Evolutionary conservation across 1,140 invertebrate genomes (phyloP), one percentile per base, ranked within the genome.

Genomic region (Lycorma delicatula): DNA sequence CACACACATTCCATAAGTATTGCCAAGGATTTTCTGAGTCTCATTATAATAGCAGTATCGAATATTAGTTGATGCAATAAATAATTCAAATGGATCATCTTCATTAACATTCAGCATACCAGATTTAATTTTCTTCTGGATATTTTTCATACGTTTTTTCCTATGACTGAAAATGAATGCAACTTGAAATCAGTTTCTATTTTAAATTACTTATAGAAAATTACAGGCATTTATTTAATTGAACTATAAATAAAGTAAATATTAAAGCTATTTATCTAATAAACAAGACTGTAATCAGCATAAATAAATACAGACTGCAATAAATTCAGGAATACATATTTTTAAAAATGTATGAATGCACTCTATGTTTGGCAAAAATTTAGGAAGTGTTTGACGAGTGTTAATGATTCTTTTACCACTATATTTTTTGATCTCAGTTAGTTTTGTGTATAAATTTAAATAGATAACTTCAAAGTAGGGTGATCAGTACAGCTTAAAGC

Each of bases 1-100:
- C 57, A 99, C 84, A 76, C 93, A 95, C 80, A 97, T 96, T 55
- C 94, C 95, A 77, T 89, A 99, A 1, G 97, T 99, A 62, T 96
- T 93, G 53, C 97, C 97, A 1, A 99, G 78, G 70, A 99, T 97
- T 67, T 94, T 94, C 71, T 98, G 93, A 7, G 96, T 98, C 73
- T 99, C 96, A 2, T 85, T 85, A 72, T 99, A 99, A 74, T 98
- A 99, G 72, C 94, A 90, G 64, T 97, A 99, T 56, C 96, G 81
- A 66, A 99, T 98, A 61, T 93, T 89, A 1, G 97, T 98, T 1
- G 96, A 92, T 0, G 94, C 86, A 52, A 98, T 79, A 73, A 99
- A 99, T 18, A 95, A 75, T 75, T 99, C 95, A 80, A 99, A 98
- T 1, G 96, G 83, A 73, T 98, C 93, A 66, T 98, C 93, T 71